Evolutionary conservation across 2,797 vertebrate species (phyloP).

Genomic region (Schizothorax lantsangensis): DNA sequence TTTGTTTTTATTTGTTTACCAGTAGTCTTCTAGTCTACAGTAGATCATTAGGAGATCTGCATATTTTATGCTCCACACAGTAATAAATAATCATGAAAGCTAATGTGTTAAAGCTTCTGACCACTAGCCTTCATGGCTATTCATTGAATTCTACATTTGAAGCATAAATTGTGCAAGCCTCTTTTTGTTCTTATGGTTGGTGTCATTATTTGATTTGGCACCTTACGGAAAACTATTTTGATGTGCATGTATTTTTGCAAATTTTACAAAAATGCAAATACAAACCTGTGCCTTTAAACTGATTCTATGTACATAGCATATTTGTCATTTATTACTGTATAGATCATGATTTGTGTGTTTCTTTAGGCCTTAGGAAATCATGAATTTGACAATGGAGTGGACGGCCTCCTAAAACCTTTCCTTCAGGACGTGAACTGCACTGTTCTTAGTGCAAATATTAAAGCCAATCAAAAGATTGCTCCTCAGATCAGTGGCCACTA

Average conservation of each 20-base stretch:
- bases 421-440: slow-evolving; percentile 80
- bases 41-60: not conserved
- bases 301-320: not conserved
- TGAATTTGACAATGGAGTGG: slow-evolving; percentile 92
- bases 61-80: not conserved
- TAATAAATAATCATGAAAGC: not conserved
- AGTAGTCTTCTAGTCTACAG: too few relatives aligned
- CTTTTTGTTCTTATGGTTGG: not conserved
- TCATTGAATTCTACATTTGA: not conserved
- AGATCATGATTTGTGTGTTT: not conserved
- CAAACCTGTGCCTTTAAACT: not conserved
- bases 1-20: not conserved
- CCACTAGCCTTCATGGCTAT: not conserved
- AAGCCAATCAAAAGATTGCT: slow-evolving; percentile 68
- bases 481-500: slow-evolving; percentile 76
- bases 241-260: not conserved
- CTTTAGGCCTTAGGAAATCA: slow-evolving; percentile 91
- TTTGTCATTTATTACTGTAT: not conserved
- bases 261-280: not conserved
- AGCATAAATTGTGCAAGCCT: not conserved
- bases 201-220: not conserved
- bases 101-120: not conserved
- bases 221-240: not conserved
- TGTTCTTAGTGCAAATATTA: slow-evolving; percentile 89
- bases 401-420: slow-evolving; percentile 87